Conservation (phyloP, 2,888 invertebrate genomes). For the Drosophila anomalipes region DNA sequence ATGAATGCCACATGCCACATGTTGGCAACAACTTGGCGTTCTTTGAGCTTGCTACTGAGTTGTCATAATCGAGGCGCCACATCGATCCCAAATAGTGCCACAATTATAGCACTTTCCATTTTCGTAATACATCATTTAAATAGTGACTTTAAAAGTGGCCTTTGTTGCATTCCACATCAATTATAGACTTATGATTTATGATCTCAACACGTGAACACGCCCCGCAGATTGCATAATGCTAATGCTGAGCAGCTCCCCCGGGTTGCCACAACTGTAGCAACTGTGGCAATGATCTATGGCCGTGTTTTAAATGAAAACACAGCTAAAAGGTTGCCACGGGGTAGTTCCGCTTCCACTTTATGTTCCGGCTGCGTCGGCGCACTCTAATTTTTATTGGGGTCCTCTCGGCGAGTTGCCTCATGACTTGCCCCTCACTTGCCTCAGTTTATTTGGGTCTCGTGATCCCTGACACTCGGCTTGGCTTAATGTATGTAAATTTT, state of each 20-base stretch:
- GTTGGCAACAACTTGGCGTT: background rate
- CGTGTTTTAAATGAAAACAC: slow-evolving; percentile 31
- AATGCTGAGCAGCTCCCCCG: background rate
- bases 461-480: slow-evolving; percentile 45
- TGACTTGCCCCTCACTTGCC: background rate
- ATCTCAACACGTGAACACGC: slow-evolving; percentile 54
- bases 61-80: slow-evolving; percentile 8
- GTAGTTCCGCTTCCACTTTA: slow-evolving; percentile 62
- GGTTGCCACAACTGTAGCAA: slow-evolving; percentile 6
- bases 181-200: slow-evolving; percentile 70
- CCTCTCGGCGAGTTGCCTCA: background rate
- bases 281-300: slow-evolving; percentile 62
- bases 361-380: slow-evolving; percentile 58
- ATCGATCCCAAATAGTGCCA: slow-evolving; percentile 23
- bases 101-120: slow-evolving; percentile 46
- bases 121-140: slow-evolving; percentile 52
- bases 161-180: slow-evolving; percentile 49
- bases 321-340: slow-evolving; percentile 31
- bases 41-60: background rate
- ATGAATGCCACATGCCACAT: background rate
- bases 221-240: slow-evolving; percentile 11
- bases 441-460: slow-evolving; percentile 1
- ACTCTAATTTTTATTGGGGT: slow-evolving; percentile 75
- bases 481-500: slow-evolving; percentile 67
- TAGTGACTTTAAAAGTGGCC: slow-evolving; percentile 18